Conservation (phyloP, 1,140 invertebrate genomes). For the Drosophila nebulosa region DNA sequence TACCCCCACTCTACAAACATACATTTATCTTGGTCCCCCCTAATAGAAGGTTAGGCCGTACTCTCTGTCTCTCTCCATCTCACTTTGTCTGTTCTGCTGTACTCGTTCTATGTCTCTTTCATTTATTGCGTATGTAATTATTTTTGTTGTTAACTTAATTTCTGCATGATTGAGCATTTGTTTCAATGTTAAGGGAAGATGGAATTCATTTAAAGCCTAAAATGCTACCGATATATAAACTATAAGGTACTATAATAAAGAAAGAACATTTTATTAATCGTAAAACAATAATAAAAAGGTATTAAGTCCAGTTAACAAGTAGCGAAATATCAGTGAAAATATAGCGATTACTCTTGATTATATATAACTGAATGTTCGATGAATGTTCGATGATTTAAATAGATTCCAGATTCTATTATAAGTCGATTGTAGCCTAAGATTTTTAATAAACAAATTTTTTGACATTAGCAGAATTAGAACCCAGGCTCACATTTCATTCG, state of each 20-base stretch:
- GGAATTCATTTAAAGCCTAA: background rate
- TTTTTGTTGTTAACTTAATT: conserved; percentile 53
- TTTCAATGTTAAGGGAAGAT: conserved; percentile 44
- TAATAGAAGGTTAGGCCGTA: background rate
- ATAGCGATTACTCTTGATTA: too few relatives aligned
- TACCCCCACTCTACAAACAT: background rate
- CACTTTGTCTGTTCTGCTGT: background rate
- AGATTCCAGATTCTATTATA: too few relatives aligned
- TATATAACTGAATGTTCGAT: too few relatives aligned
- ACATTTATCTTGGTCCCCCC: background rate
- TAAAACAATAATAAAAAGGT: background rate
- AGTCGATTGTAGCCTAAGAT: too few relatives aligned
- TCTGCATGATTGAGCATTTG: conserved; percentile 59
- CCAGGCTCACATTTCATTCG: too few relatives aligned
- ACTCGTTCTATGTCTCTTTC: background rate
- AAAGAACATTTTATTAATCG: background rate
- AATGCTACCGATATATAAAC: background rate
- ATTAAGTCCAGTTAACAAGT: too few relatives aligned
- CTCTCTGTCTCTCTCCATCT: background rate
- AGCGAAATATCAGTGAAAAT: too few relatives aligned
- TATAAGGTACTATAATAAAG: background rate
- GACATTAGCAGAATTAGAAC: too few relatives aligned
- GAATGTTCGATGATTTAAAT: too few relatives aligned
- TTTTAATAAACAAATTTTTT: too few relatives aligned
- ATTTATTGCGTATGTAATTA: conserved; percentile 29